Evolutionary conservation across 2,888 invertebrate genomes (phyloP).

Genomic region (Tiliacea citrago): DNA sequence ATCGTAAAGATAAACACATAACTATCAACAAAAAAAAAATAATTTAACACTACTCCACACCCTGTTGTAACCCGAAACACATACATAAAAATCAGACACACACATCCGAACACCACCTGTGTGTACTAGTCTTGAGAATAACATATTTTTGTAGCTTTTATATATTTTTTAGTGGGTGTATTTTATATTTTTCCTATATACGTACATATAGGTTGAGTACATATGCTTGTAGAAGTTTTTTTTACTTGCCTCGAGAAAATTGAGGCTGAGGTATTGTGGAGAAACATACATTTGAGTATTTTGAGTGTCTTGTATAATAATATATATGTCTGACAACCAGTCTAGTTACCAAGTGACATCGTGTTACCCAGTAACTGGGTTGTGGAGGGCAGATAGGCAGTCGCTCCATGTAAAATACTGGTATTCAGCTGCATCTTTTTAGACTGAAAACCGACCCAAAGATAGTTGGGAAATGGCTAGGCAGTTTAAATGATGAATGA

Average conservation of each 20-base stretch:
- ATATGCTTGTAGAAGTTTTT: slow-evolving; percentile 47
- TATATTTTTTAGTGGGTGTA: slow-evolving; percentile 87
- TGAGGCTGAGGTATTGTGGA: slow-evolving; percentile 36
- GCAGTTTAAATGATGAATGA: not conserved
- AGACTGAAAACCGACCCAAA: not conserved
- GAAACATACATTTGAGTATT: slow-evolving; percentile 9
- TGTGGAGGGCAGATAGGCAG: not conserved
- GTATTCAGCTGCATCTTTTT: not conserved
- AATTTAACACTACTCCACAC: slow-evolving; percentile 68
- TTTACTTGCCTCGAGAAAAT: slow-evolving; percentile 60
- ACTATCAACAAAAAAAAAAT: not conserved
- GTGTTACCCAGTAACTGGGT: not conserved
- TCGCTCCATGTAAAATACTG: not conserved
- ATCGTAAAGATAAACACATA: not conserved
- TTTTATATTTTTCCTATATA: slow-evolving; percentile 89
- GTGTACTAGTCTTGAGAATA: slow-evolving; percentile 88
- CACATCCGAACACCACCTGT: slow-evolving; percentile 79
- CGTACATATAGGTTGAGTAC: slow-evolving; percentile 54
- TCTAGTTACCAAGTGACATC: not conserved
- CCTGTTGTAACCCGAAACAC: slow-evolving; percentile 64
- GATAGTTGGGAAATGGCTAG: not conserved
- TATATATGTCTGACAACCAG: not conserved
- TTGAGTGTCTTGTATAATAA: not conserved
- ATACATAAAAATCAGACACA: slow-evolving; percentile 72
- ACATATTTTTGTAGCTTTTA: slow-evolving; percentile 90